Evolutionary conservation across 1,140 invertebrate genomes (phyloP), one percentile per base, ranked within the genome.

Genomic region (Calephelis nemesis): DNA sequence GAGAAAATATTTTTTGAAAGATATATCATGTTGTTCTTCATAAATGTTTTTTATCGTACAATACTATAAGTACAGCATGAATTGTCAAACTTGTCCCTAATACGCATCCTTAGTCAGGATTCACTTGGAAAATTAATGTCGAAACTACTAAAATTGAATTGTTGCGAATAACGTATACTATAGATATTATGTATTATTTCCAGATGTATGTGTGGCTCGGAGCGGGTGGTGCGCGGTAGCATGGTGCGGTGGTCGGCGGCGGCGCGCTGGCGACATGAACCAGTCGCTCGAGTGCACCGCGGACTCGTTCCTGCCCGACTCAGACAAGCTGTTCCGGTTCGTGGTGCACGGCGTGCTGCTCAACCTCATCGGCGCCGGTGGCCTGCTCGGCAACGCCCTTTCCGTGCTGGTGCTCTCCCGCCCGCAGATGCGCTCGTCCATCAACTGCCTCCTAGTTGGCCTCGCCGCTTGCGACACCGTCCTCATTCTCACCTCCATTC

Each of bases 361-460:
- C 11, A 97, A 97, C 79, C 82, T 96, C 11, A 94, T 98, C 12
- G 96, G 97, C 62, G 79, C 96, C 0, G 94, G 97, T 40, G 98
- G 98, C 0, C 95, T 99, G 45, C 91, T 98, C 2, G 97, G 97
- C 65, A 99, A 99, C 85, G 93, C 96, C 30, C 95, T 98, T 13
- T 97, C 97, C 0, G 97, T 98, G 92, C 95, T 98, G 19, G 98
- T 99, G 42, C 92, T 99, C 8, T 97, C 96, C 11, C 93, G 97
- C 47, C 97, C 97, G 0, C 97, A 98, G 80, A 98, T 98, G 98
- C 94, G 96, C 75, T 98, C 97, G 8, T 98, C 97, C 74, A 98
- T 98, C 74, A 99, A 98, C 92, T 98, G 97, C 81, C 94, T 98
- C 69, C 94, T 99, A 5, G 97, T 97, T 50, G 97, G 97, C 1